These are phyloP conservation scores for Empidonax alnorum DNA, from an alignment of 2,113 vertebrate species.

Conservation along the genomic window DNA sequence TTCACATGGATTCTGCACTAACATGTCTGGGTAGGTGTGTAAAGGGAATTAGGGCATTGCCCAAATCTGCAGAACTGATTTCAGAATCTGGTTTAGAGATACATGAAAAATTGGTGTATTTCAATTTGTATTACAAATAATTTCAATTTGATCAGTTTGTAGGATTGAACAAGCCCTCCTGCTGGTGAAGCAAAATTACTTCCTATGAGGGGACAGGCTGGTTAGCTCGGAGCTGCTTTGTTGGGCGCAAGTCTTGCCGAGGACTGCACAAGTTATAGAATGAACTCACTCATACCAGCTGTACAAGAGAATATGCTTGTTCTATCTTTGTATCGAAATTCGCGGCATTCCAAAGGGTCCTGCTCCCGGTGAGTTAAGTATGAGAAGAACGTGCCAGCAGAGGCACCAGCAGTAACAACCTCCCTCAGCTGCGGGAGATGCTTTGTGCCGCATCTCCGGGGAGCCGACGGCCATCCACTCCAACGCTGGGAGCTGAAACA, in stretches of 20 bases:
- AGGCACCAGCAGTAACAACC: fast-evolving
- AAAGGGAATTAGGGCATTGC: not conserved
- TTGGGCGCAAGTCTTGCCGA: not conserved
- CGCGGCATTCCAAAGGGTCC: not conserved
- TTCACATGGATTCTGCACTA: not conserved
- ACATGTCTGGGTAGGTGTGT: too few relatives aligned
- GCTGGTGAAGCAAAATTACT: not conserved
- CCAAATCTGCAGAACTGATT: not conserved
- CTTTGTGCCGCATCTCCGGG: fast-evolving
- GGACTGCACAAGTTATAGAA: not conserved
- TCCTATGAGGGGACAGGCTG: not conserved
- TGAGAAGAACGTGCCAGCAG: fast-evolving
- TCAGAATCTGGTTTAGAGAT: not conserved
- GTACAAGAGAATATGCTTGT: not conserved
- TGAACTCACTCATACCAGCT: not conserved
- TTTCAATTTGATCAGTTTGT: not conserved
- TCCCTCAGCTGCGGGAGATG: not conserved
- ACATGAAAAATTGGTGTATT: not conserved
- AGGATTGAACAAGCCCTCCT: not conserved
- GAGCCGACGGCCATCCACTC: fast-evolving
- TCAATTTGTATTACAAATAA: too few relatives aligned
- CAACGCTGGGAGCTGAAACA: not conserved
- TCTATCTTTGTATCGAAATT: not conserved
- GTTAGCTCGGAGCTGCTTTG: not conserved
- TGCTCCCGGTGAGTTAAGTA: not conserved